Evolutionary conservation across 1,140 invertebrate genomes (phyloP), one percentile per base, ranked within the genome.

Genomic region (Drosophila bipectinata): DNA sequence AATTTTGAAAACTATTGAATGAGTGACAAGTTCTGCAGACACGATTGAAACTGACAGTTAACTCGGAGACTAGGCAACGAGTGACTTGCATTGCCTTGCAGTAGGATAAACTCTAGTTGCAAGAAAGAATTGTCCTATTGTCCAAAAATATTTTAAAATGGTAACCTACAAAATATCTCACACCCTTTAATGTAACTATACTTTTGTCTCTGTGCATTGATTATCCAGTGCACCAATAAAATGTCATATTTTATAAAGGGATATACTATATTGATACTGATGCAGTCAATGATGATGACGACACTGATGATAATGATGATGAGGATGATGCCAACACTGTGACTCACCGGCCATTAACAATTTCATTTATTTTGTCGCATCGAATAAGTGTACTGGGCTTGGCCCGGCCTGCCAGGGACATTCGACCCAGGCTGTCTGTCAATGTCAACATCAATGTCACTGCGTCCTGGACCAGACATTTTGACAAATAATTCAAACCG

Each of bases 1-100:
- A 90, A 90, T 90, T 90, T 90, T 90, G 74, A 90, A 90, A 71
- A 90, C 88, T 90, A 90, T 90, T 90, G 88, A 90, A 90, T 90
- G 88, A 90, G 89, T 90, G 88, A 90, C 88, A 90, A 90, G 83
- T 89, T 90, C 74, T 88, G 89, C 88, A 90, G 88, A 90, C 88
- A 90, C 84, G 84, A 90, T 89, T 90, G 88, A 90, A 90, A 90
- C 83, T 90, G 88, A 90, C 88, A 90, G 80, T 67, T 72, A 76
- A 60, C 75, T 75, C 63, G 67, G 67, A 69, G 64, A 57, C 64
- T 69, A 41, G 63, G 51, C 41, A 57, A 28, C 18, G 51, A 71
- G 63, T 71, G 67, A 71, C 64, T 71, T 69, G 67, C 67, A 71
- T 48, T 57, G 32, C 32, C 14, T 57, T 18, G 48, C 34, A 21